Evolutionary conservation across 2,888 invertebrate genomes (phyloP), one percentile per base, ranked within the genome.

Genomic region (Agonopterix alstromeriana): DNA sequence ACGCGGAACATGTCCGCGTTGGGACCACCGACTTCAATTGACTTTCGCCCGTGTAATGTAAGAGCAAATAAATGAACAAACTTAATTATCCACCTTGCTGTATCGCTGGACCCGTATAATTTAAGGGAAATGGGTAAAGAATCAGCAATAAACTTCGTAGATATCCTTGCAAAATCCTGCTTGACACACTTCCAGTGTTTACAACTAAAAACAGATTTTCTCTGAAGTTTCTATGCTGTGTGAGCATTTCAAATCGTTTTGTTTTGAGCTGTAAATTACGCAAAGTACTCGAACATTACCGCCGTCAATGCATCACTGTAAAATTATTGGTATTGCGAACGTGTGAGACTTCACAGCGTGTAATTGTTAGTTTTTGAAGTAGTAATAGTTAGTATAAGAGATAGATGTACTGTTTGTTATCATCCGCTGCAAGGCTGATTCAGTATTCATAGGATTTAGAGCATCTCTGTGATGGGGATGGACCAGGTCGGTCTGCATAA

Each of bases 11-110:
- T 61, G 65, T 62, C 61, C 51, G 59, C 53, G 51, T 53, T 51
- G 53, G 53, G 53, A 55, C 48, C 56, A 51, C 63, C 54, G 57
- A 59, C 58, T 57, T 60, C 56, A 52, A 54, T 65, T 63, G 60
- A 69, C 70, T 74, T 72, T 73, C 68, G 60, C 69, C 63, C 42
- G 10, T 42, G 11, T 10, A 57, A 59, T 68, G 67, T 7, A 27
- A 27, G 27, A 27, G 57, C 58, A 59, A 61, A 69, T 65, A 65
- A 69, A 58, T 48, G 58, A 47, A 51, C 49, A 50, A 51, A 46
- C 36, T 36, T 40, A 40, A 46, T 42, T 42, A 47, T 10, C 45
- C n/a, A 4, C 35, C 10, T 35, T 9, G 36, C 36, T 10, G n/a
- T n/a, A 38, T n/a, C 5, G 27, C 7, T 27, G 27, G 27, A 27